A percentile compares a stretch with the other conserved stretches of the same genome.
Conservation (phyloP, 2,113 vertebrate species). For the Aptenodytes forsteri region DNA sequence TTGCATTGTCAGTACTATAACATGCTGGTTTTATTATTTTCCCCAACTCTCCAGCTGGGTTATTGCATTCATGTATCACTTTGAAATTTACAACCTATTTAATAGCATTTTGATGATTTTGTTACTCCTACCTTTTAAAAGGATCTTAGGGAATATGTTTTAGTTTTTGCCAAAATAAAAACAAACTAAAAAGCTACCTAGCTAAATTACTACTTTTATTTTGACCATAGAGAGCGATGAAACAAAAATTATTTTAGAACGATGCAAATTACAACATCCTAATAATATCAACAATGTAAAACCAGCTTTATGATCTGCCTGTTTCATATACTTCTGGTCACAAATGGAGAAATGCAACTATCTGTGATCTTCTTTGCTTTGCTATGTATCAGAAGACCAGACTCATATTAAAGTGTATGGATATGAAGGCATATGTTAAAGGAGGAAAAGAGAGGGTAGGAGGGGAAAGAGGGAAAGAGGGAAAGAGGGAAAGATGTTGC, state of each 20-base stretch:
- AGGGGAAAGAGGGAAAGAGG: neutral
- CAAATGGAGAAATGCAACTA: neutral
- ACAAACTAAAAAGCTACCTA: conserved; percentile 28
- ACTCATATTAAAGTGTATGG: neutral
- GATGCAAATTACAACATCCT: conserved; percentile 28
- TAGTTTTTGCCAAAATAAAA: conserved; percentile 56
- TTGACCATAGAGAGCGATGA: conserved; percentile 54
- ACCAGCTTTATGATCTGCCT: conserved; percentile 54
- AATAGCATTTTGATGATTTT: conserved; percentile 71
- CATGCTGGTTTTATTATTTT: conserved; percentile 58
- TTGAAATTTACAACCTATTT: conserved; percentile 73
- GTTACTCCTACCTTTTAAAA: conserved; percentile 58
- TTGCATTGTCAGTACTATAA: neutral
- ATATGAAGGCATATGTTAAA: neutral
- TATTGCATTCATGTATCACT: conserved; percentile 66
- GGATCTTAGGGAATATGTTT: conserved; percentile 66
- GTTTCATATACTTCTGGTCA: conserved; percentile 40
- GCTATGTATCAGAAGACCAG: neutral
- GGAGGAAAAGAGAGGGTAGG: neutral
- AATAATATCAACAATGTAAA: conserved; percentile 46
- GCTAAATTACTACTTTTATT: conserved; percentile 63
- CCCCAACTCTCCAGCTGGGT: conserved; percentile 32
- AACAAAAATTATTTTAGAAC: conserved; percentile 61
- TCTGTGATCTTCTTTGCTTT: neutral
- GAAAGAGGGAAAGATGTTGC: neutral